These are phyloP conservation scores for Nylanderia fulva DNA, from an alignment of 1,140 invertebrate genomes.

Conservation along the genomic window DNA sequence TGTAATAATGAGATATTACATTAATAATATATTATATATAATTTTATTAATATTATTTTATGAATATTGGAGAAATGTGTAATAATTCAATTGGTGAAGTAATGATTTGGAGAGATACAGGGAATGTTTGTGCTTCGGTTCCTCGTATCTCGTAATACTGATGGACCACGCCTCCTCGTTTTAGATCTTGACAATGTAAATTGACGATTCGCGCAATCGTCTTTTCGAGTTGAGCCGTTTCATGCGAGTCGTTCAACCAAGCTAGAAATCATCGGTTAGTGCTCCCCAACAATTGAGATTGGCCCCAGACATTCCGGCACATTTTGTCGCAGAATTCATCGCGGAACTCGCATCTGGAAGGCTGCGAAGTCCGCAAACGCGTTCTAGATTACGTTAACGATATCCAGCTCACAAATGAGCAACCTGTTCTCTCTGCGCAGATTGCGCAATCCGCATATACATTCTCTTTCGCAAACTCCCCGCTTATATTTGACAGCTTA, in stretches of 20 bases:
- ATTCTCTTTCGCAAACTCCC: background rate
- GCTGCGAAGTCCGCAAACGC: background rate
- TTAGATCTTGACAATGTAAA: slow-evolving; percentile 46
- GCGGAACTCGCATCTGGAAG: slow-evolving; percentile 7
- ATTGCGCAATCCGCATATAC: background rate
- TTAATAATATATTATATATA: too few species aligned
- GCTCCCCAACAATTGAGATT: slow-evolving; percentile 23
- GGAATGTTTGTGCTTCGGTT: background rate
- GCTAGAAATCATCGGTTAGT: slow-evolving; percentile 27
- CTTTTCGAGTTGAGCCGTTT: slow-evolving; percentile 27
- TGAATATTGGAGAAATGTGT: background rate
- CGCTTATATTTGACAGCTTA: background rate
- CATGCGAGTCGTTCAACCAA: background rate
- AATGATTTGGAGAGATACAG: background rate
- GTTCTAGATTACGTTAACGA: slow-evolving; percentile 21
- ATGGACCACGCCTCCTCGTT: slow-evolving; percentile 52
- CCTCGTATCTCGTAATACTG: slow-evolving; percentile 54
- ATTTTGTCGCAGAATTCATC: background rate
- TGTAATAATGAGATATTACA: too few species aligned
- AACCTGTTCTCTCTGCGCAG: slow-evolving; percentile 16
- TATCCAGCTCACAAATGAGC: background rate
- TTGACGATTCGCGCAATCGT: slow-evolving; percentile 18
- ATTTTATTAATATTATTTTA: too few species aligned
- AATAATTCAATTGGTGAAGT: background rate
- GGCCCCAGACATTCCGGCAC: slow-evolving; percentile 25